Evolutionary conservation across 1,140 invertebrate genomes (phyloP).

Genomic region (Lasaia peninsularis): DNA sequence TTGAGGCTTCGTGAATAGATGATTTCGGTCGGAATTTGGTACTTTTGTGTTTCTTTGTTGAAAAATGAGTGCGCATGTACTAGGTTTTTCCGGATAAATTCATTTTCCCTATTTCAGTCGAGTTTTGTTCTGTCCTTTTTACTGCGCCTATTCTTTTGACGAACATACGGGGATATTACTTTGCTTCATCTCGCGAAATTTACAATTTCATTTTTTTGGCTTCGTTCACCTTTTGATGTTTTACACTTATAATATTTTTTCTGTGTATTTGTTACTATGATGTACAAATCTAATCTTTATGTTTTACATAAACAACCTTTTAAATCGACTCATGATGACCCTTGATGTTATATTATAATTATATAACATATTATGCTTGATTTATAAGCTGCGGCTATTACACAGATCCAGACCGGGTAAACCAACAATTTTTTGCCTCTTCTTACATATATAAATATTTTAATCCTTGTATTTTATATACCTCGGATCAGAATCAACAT

Average conservation of each 20-base stretch:
- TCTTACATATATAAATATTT: too few species aligned
- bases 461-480: too few species aligned
- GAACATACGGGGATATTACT: constrained; percentile 8
- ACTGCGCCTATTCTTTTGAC: constrained; percentile 8
- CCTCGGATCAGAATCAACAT: too few species aligned
- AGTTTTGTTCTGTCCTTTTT: constrained; percentile 24
- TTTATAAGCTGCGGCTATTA: too few species aligned
- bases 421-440: too few species aligned
- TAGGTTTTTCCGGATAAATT: constrained; percentile 19
- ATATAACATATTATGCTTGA: too few species aligned
- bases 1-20: constrained; percentile 29
- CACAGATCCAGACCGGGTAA: too few species aligned
- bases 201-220: constrained; percentile 5
- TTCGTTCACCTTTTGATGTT: background rate
- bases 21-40: constrained; percentile 28
- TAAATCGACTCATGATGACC: too few species aligned
- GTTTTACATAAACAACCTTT: too few species aligned
- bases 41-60: constrained; percentile 29
- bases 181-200: constrained; percentile 13
- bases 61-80: constrained; percentile 21
- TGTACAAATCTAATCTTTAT: too few species aligned
- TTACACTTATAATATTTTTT: background rate
- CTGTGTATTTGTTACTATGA: background rate
- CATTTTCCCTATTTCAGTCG: constrained; percentile 21
- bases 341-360: too few species aligned